Base-by-base conservation (phyloP, 1,140 invertebrate genomes). In the Microplitis demolitor region DNA sequence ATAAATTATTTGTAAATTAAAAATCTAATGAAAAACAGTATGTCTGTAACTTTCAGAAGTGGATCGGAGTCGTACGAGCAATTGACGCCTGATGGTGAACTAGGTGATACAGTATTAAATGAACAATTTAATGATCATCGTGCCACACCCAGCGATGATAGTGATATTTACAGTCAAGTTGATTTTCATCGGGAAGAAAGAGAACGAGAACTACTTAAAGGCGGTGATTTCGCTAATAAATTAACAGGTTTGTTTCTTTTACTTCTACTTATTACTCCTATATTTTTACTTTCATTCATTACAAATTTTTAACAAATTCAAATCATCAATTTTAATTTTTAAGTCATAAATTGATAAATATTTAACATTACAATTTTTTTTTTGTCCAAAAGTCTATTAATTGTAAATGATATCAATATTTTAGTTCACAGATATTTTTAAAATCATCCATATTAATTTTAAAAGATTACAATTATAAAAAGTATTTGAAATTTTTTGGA, bases 51-150 rank as follows among this genome's bases (percentile, higher is more conserved):
- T 88, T 89, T 85, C 74, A 90, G 90, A 74, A 92, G 90, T 74
- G 93, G 93, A 79, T 94, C 92, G 69, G 95, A 96, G 82, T 95
- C 95, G 74, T 96, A 95, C 82, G 94, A 96, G 85, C 91, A 93
- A 78, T 88, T 93, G 74, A 92, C 91, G 4, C 89, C 88, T 11
- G 90, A 91, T 74, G 90, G 88, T 45, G 85, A 87, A 69, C 77
- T 87, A 54, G 89, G 81, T 70, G 88, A 81, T 71, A 89, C 83
- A 60, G 87, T 76, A 51, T 81, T 83, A 78, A 90, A 84, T 80
- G 89, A 83, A 75, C 88, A 78, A 71, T 90, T 81, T 82, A 79
- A 80, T 14, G 83, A 87, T 71, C 84, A 85, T 70, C 78, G 85
- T 54, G 85, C 86, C 1, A 87, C 84, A 0, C 89, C 89, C 4